Evolutionary conservation across 2,113 vertebrate genomes (phyloP), one percentile per base, ranked within the genome.

Genomic region (Thymallus thymallus): DNA sequence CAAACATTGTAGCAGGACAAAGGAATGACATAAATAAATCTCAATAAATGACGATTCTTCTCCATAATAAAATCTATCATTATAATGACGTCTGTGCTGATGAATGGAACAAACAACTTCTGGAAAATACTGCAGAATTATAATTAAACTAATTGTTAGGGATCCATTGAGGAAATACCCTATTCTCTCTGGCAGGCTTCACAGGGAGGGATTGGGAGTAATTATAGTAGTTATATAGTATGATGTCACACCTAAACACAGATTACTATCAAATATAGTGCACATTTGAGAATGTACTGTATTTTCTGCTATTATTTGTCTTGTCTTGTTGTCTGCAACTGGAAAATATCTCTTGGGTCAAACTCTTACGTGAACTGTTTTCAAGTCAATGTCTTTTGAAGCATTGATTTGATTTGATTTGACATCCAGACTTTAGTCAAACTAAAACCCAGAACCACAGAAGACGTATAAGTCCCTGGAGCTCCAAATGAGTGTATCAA

Each of bases 81-180:
- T 65, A 69, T 14, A 78, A 66, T 41, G 14, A 75, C 46, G 48
- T 51, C 14, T 51, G 48, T 51, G 29, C 13, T 51, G 16, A 51
- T 16, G 66, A 26, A 70, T 70, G 72, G 75, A 65, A 73, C 65
- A 18, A 68, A 22, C 64, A 72, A 69, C 69, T 75, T 80, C 83
- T 82, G 80, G 62, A 41, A 85, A 70, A 66, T 14, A 48, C 26
- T 41, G 6, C 18, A 18, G 64, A 56, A 68, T 78, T 73, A 77
- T 75, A 85, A 78, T 82, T 67, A 78, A 72, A 60, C 41, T 35
- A 67, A 74, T 80, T 62, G 77, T 70, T 68, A 72, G 61, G 29
- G 68, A 5, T n/a, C n/a, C 48, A 71, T 75, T 75, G 58, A 35
- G 61, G 80, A 74, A 82, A 76, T 72, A 69, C 70, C 65, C 69